Conservation (phyloP, 2,113 vertebrate genomes). For the Myodes glareolus region DNA sequence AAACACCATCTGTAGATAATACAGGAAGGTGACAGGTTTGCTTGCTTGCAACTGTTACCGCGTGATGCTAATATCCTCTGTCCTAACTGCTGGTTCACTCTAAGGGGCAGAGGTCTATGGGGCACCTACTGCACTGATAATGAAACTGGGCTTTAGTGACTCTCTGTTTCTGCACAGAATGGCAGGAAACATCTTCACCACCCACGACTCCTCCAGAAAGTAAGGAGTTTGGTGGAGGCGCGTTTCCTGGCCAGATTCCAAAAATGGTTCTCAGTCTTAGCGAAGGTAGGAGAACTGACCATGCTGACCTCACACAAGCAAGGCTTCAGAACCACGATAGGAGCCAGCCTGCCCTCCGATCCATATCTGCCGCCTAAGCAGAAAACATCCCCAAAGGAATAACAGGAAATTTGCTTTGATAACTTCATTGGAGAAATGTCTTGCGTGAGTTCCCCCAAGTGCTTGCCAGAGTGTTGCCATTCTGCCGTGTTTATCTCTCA, state of each 20-base stretch:
- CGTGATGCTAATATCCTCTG: conserved; percentile 30
- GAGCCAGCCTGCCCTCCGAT: not conserved
- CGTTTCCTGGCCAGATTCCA: conserved; percentile 70
- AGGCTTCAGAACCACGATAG: not conserved
- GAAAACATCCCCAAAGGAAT: not conserved
- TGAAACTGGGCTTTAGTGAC: conserved; percentile 74
- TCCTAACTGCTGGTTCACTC: not conserved
- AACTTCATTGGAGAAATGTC: conserved; percentile 68
- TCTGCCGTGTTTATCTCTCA: not conserved
- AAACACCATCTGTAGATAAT: conserved; percentile 69
- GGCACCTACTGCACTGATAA: conserved; percentile 46
- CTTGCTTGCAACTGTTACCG: conserved; percentile 55
- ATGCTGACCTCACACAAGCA: conserved; percentile 11
- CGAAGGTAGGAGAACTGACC: not conserved
- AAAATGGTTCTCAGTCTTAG: conserved; percentile 36
- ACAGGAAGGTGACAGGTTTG: conserved; percentile 64
- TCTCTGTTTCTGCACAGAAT: conserved; percentile 70
- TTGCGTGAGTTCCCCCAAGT: not conserved
- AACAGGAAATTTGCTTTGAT: conserved; percentile 70
- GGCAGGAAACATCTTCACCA: conserved; percentile 83
- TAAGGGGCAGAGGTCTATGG: not conserved
- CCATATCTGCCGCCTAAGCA: conserved; percentile 73
- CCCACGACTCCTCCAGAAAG: conserved; percentile 61
- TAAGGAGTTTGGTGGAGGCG: not conserved
- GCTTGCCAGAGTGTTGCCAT: not conserved